phyloP scores from a whole-genome alignment of 2,888 invertebrate genomes.

The Hydrotaea diabolus region DNA sequence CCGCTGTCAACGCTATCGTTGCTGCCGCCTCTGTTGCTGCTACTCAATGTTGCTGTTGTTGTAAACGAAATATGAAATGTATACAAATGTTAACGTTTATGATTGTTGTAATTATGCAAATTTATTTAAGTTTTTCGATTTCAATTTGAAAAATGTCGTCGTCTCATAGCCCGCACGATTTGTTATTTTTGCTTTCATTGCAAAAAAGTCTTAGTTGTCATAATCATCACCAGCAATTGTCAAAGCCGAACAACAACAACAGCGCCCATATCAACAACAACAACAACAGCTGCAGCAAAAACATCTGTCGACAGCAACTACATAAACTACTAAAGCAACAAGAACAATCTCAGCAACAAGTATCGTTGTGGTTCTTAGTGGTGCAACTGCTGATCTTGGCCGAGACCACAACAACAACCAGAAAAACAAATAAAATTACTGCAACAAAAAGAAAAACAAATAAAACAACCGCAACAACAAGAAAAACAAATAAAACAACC shows the following conservation, averaged over 20 bases:
- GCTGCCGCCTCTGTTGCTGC: slow-evolving; percentile 54
- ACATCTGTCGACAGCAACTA: slow-evolving; percentile 61
- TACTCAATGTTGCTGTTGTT: slow-evolving; percentile 31
- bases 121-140: slow-evolving; percentile 79
- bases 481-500: slow-evolving; percentile 44
- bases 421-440: background rate
- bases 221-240: slow-evolving; percentile 68
- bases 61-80: slow-evolving; percentile 77
- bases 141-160: slow-evolving; percentile 80
- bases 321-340: slow-evolving; percentile 22
- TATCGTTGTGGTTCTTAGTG: slow-evolving; percentile 60
- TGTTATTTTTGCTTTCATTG: slow-evolving; percentile 79
- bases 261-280: slow-evolving; percentile 32
- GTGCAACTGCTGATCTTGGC: slow-evolving; percentile 59
- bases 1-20: slow-evolving; percentile 47
- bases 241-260: slow-evolving; percentile 64
- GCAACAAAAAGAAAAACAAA: slow-evolving; percentile 41
- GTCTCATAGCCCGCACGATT: slow-evolving; percentile 73
- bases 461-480: slow-evolving; percentile 49
- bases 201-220: slow-evolving; percentile 77
- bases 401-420: slow-evolving; percentile 33
- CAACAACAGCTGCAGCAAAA: too few species aligned
- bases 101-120: slow-evolving; percentile 79
- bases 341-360: slow-evolving; percentile 58
- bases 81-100: slow-evolving; percentile 66